Evolutionary conservation across 2,113 vertebrate species (phyloP), one percentile per base, ranked within the genome.

Genomic region (Struthidea cinerea): DNA sequence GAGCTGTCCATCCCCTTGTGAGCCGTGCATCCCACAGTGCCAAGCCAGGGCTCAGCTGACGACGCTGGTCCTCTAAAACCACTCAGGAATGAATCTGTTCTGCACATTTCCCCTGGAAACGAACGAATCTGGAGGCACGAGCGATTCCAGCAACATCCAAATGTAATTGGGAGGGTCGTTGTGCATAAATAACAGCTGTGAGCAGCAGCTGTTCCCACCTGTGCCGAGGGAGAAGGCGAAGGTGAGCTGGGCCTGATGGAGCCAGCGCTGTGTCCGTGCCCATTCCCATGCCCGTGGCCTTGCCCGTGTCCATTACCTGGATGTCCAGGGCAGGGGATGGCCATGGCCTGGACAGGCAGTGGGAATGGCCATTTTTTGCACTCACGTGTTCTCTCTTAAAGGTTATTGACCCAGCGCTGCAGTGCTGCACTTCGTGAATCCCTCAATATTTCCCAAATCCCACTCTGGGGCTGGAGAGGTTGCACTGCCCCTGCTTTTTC

Each of bases 171-270:
- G 96, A 94, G 96, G 89, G 96, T 96, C 6, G 24, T 61, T 59
- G 52, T 55, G 91, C 68, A 88, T 96, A 96, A 97, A 96, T 95
- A 93, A 96, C 98, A 98, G 57, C 97, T 98, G 97, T 35, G 94
- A 94, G 91, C 33, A 52, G 95, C 98, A 98, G 97, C 90, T 97
- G 97, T 47, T 56, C 60, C 90, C 97, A 97, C 96, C 98, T 97
- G 94, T 63, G 33, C 63, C 0, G 1, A 16, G 70, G 56, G 76
- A 67, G 57, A 79, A 73, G 24, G 35, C 47, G 82, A 73, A 69
- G 74, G 52, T 17, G 69, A 41, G 39, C 33, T 80, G 2, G 7
- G 85, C 24, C 63, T 35, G 65, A 5, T 1, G 35, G 8, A 46
- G 49, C 61, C 5, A 2, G 21, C 0, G 4, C n/a, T 8, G 56